Evolutionary conservation across 2,888 invertebrate genomes (phyloP), one percentile per base, ranked within the genome.

Genomic region (Pseudanteris insignis): DNA sequence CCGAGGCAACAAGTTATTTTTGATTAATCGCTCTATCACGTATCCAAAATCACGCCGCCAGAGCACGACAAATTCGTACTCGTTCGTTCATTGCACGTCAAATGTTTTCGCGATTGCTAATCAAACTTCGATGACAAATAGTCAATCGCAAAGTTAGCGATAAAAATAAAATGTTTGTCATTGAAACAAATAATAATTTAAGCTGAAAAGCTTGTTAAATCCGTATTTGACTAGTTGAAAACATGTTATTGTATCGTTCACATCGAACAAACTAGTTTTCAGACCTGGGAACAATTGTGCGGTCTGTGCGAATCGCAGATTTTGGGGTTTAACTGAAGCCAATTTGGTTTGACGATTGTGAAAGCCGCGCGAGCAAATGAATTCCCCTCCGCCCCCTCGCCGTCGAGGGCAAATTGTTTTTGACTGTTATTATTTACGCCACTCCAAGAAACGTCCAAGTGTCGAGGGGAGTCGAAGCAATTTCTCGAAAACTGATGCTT

Each of bases 401-500:
- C 55, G n/a, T 4, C 29, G 33, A 2, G 47, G 54, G 58, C 59
- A 59, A 63, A 63, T 63, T 63, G 63, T 63, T 63, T 63, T 63
- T 43, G 58, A 38, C 57, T 57, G 63, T 63, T 63, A 63, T 63
- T 55, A 55, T 59, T 63, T 53, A 29, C 54, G 30, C 54, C 36
- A 40, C 38, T 34, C 54, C 30, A 48, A 43, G 54, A 53, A 29
- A 53, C 51, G 46, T 41, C 54, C 43, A 24, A 51, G 46, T 29
- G 53, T 32, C 50, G 36, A 47, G 50, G 59, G 55, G 62, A 58
- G 64, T 58, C 26, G 54, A 47, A 65, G 59, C 57, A 64, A 65
- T 67, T 66, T 67, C 66, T 66, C 59, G 63, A 64, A 67, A 66
- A 67, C 46, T 59, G 47, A 63, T 58, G 59, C 44, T 59, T 63